Evolutionary conservation across 2,113 vertebrate genomes (phyloP).

Genomic region (Oenanthe melanoleuca): DNA sequence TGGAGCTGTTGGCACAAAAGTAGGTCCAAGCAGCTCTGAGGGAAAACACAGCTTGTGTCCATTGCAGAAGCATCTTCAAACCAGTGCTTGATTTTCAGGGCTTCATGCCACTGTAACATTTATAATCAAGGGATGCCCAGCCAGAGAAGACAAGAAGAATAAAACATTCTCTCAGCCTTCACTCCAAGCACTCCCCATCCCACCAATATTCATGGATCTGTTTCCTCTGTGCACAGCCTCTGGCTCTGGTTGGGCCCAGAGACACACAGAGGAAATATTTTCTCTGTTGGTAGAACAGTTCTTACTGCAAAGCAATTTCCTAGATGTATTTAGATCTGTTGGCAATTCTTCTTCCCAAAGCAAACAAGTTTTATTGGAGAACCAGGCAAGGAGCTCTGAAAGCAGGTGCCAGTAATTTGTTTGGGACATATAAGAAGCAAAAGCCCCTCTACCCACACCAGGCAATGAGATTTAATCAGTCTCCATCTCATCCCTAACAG

Average conservation of each 20-base stretch:
- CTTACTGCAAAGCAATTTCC: not conserved
- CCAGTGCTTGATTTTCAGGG: not conserved
- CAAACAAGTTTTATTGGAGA: not conserved
- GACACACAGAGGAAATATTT: not conserved
- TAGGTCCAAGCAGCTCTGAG: not conserved
- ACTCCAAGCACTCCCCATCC: not conserved
- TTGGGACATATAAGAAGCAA: not conserved
- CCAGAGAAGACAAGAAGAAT: not conserved
- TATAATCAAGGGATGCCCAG: not conserved
- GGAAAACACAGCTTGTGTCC: not conserved
- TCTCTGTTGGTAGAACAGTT: not conserved
- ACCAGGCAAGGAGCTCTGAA: not conserved
- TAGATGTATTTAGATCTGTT: not conserved
- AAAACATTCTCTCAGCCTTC: not conserved
- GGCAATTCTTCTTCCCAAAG: not conserved
- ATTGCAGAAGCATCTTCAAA: not conserved
- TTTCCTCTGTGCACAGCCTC: not conserved
- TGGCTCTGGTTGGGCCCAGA: accelerated
- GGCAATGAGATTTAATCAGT: not conserved
- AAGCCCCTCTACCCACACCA: not conserved
- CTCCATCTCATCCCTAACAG: not conserved
- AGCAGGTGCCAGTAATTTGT: not conserved
- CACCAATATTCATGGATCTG: not conserved
- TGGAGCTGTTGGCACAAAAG: not conserved
- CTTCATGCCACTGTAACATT: not conserved